Evolutionary conservation across 2,113 vertebrate species (phyloP), one percentile per base, ranked within the genome.

Genomic region (Theristicus caerulescens): DNA sequence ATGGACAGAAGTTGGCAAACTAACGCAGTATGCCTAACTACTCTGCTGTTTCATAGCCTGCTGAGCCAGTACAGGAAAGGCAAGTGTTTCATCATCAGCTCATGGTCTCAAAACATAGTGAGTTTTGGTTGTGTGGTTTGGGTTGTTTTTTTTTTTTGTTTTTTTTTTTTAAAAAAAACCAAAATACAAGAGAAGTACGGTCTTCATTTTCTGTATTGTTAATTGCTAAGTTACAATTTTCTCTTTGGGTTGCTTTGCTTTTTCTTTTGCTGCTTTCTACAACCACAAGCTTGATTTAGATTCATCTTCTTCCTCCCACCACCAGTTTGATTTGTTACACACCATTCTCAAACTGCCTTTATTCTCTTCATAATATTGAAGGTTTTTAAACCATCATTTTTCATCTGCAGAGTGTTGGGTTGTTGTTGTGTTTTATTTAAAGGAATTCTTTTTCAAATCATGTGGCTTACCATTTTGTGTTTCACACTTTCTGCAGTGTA

Each of bases 221-320:
- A 86, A 57, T n/a, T 55, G 22, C 32, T 26, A 71, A 51, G 8
- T 38, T 64, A 62, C 2, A 57, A 6, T 27, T 81, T 93, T 86
- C 36, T 77, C 15, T 20, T 51, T 83, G 10, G 16, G 4, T n/a
- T 78, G 32, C 21, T 88, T 86, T 69, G 38, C 22, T 70, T 47
- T 72, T 61, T 72, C 20, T 74, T 72, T 47, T 77, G 18, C 73
- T 52, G 47, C 18, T 57, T 82, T 32, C 59, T 78, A 57, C 16
- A 52, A 4, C 11, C 21, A 54, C 11, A 80, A 69, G 9, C 16
- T 67, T 52, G 25, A 49, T 62, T 69, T 49, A 61, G 12, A 54
- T 52, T 36, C 0, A 0, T 16, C 13, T n/a, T 44, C 49, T 40
- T 1, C 11, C 26, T 16, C 4, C 16, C 4, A 1, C 0, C 0